Conservation (phyloP, 2,113 vertebrate species). For the Neodontobutis hainanensis region DNA sequence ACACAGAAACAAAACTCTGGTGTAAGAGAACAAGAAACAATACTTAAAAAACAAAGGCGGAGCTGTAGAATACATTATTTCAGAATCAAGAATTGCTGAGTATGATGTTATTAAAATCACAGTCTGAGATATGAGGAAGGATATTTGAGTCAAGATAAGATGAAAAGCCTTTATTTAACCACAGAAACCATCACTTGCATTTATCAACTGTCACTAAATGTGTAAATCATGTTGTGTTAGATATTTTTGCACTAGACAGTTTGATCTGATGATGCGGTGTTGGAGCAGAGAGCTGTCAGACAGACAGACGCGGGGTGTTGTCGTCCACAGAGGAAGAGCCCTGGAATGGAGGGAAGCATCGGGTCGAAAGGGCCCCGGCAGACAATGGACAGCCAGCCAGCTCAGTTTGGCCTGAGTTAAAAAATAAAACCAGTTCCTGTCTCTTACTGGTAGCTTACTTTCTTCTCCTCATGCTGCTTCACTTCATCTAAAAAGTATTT, state of each 20-base stretch:
- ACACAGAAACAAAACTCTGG: too few species aligned
- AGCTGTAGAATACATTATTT: too few species aligned
- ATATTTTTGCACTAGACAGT: background rate
- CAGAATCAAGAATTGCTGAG: too few species aligned
- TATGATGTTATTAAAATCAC: background rate
- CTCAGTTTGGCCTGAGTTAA: slow-evolving; percentile 40
- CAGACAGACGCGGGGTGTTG: slow-evolving; percentile 74
- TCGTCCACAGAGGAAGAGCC: slow-evolving; percentile 75
- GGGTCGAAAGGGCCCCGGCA: slow-evolving; percentile 63
- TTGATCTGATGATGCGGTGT: slow-evolving; percentile 4
- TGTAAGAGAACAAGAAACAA: too few species aligned
- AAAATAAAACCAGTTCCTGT: slow-evolving; percentile 62
- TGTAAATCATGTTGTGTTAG: background rate
- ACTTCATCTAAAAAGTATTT: slow-evolving; percentile 34
- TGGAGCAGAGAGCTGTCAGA: slow-evolving; percentile 61
- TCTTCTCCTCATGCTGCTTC: slow-evolving; percentile 34
- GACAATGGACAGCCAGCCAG: slow-evolving; percentile 65
- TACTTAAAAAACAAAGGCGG: too few species aligned
- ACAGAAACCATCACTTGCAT: background rate
- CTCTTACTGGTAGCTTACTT: slow-evolving; percentile 47
- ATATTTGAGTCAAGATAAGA: background rate
- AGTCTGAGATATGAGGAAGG: background rate
- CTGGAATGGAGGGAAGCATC: slow-evolving; percentile 75
- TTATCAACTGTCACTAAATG: background rate
- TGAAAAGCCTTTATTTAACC: background rate